Evolutionary conservation across 2,888 invertebrate genomes (phyloP).

Genomic region (Torymus aiolomorphi): DNA sequence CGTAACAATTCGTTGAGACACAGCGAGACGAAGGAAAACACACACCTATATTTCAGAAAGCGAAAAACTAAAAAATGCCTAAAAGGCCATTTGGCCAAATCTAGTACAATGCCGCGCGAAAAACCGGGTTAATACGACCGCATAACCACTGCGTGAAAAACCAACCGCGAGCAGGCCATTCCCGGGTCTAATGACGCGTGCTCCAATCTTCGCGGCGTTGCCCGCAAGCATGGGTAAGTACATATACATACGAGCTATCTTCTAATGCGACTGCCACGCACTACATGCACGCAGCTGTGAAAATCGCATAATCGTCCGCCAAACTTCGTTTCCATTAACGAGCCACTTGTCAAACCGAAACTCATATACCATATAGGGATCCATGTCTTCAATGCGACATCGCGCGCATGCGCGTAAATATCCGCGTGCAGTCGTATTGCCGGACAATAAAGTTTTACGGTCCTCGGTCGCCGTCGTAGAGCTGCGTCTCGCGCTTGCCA

Average conservation of each 20-base stretch:
- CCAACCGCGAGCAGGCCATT: constrained; percentile 39
- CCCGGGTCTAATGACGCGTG: constrained; percentile 40
- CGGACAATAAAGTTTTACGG: constrained; percentile 56
- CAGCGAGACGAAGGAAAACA: too few species aligned
- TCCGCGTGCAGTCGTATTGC: constrained; percentile 13
- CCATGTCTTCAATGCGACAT: constrained; percentile 41
- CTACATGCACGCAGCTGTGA: too few species aligned
- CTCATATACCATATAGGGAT: constrained; percentile 27
- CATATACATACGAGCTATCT: neutral
- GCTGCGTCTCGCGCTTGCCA: constrained; percentile 53
- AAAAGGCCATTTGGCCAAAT: too few species aligned
- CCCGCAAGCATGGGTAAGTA: constrained; percentile 3
- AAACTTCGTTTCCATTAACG: constrained; percentile 40
- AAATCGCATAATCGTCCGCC: too few species aligned
- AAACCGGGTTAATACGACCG: too few species aligned
- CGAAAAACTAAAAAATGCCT: too few species aligned
- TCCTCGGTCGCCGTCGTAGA: neutral
- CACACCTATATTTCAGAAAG: too few species aligned
- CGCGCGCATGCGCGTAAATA: constrained; percentile 24
- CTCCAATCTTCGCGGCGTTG: constrained; percentile 8
- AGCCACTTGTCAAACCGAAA: constrained; percentile 28
- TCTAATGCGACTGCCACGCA: too few species aligned
- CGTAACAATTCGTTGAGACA: too few species aligned
- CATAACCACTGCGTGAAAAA: constrained; percentile 22
- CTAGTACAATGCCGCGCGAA: too few species aligned